phyloP scores from a whole-genome alignment of 2,888 invertebrate genomes.

The Brassicogethes aeneus region DNA sequence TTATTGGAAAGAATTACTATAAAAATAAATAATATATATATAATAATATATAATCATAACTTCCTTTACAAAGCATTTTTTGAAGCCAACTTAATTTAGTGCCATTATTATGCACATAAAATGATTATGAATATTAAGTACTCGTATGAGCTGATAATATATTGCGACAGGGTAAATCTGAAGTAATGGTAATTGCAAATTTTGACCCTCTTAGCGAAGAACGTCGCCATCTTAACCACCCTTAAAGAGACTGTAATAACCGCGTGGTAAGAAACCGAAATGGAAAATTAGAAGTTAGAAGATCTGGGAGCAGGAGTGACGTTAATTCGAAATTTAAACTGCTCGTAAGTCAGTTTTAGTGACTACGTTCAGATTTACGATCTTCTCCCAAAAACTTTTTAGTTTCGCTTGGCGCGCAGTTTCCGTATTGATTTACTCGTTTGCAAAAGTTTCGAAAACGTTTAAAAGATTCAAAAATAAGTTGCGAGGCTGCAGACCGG shows the following conservation, averaged over 20 bases:
- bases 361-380: slow-evolving; percentile 24
- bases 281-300: slow-evolving; percentile 32
- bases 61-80: too few relatives aligned
- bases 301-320: slow-evolving; percentile 33
- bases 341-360: slow-evolving; percentile 35
- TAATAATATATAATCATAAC: too few relatives aligned
- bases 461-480: slow-evolving; percentile 8
- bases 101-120: background rate
- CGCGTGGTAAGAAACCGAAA: slow-evolving; percentile 32
- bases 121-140: background rate
- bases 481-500: background rate
- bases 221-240: slow-evolving; percentile 16
- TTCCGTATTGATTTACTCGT: slow-evolving; percentile 19
- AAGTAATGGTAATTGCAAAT: slow-evolving; percentile 32
- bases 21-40: too few relatives aligned
- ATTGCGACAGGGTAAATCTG: slow-evolving; percentile 25
- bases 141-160: slow-evolving; percentile 9
- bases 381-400: slow-evolving; percentile 20
- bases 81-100: too few relatives aligned
- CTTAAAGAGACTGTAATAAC: slow-evolving; percentile 17
- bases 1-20: too few relatives aligned
- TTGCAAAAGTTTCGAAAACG: slow-evolving; percentile 15
- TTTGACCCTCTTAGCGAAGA: slow-evolving; percentile 23
- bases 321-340: slow-evolving; percentile 40
- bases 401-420: slow-evolving; percentile 15